Percentiles rank a stretch among this genome's conserved stretches.
Evolutionary conservation across 2,797 vertebrate species (phyloP).

Genomic region (Thalassophryne amazonica): DNA sequence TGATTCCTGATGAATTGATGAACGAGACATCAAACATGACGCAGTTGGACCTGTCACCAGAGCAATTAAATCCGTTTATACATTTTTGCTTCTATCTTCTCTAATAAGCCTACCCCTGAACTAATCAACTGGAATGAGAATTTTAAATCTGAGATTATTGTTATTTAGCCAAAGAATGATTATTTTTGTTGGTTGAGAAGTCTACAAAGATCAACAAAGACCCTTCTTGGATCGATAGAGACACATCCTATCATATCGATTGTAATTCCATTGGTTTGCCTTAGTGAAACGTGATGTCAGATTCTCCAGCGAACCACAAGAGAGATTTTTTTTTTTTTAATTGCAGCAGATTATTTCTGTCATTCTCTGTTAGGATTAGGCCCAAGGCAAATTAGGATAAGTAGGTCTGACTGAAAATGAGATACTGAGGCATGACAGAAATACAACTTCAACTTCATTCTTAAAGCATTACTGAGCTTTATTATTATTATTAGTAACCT

Average conservation of each 20-base stretch:
- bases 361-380: slow-evolving; percentile 30
- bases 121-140: too few species aligned
- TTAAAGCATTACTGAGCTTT: background rate
- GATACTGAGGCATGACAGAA: too few species aligned
- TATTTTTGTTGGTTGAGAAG: background rate
- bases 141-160: background rate
- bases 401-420: slow-evolving; percentile 21
- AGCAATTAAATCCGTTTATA: too few species aligned
- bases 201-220: background rate
- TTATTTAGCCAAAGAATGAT: background rate
- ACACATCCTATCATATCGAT: slow-evolving; percentile 8
- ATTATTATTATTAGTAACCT: background rate
- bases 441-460: background rate
- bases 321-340: slow-evolving; percentile 43
- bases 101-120: too few species aligned
- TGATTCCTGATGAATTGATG: too few species aligned
- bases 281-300: slow-evolving; percentile 37
- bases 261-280: slow-evolving; percentile 25
- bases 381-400: slow-evolving; percentile 33
- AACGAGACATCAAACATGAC: too few species aligned
- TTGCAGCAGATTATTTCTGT: slow-evolving; percentile 39
- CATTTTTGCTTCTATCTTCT: too few species aligned
- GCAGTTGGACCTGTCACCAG: too few species aligned
- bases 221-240: slow-evolving; percentile 5
- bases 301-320: slow-evolving; percentile 28